These are phyloP conservation scores for Nephrotoma guestfalica DNA, from an alignment of 2,888 invertebrate genomes.

Conservation along the genomic window DNA sequence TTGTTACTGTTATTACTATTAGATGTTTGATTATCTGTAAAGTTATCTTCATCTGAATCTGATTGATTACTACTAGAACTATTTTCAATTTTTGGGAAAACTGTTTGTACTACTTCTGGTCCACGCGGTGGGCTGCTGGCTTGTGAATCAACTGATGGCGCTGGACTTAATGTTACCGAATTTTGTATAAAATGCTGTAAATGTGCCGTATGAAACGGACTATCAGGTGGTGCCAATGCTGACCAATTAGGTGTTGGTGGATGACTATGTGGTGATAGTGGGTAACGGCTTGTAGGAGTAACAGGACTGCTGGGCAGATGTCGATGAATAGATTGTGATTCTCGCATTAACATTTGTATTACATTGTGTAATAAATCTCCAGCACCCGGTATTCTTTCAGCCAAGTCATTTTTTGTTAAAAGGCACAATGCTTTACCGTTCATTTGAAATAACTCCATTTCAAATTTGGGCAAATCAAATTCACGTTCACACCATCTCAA, in stretches of 20 bases:
- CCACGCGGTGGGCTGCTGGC: conserved; percentile 77
- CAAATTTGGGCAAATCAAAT: conserved; percentile 81
- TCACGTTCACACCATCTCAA: conserved; percentile 84
- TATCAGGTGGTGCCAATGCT: conserved; percentile 34
- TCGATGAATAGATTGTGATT: conserved; percentile 62
- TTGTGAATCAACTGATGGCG: conserved; percentile 77
- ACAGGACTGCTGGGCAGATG: conserved; percentile 68
- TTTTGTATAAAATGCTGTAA: conserved; percentile 62
- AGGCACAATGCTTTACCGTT: conserved; percentile 92
- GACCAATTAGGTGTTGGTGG: conserved; percentile 69
- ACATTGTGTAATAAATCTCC: conserved; percentile 92
- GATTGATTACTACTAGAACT: conserved; percentile 62
- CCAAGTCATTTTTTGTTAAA: conserved; percentile 76
- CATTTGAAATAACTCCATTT: conserved; percentile 91
- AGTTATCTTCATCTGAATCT: conserved; percentile 67
- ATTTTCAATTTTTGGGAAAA: conserved; percentile 11
- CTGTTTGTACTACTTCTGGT: conserved; percentile 29
- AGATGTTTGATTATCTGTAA: conserved; percentile 18
- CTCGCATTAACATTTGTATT: conserved; percentile 70
- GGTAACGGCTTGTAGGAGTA: conserved; percentile 69
- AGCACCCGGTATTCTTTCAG: conserved; percentile 81
- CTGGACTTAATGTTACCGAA: conserved; percentile 81
- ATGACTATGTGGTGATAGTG: conserved; percentile 66
- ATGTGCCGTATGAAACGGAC: conserved; percentile 39
- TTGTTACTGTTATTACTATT: neutral